A percentile compares a stretch with the other conserved stretches of the same genome.
Conservation (phyloP, 2,113 vertebrate genomes). For the Perognathus longimembris region DNA sequence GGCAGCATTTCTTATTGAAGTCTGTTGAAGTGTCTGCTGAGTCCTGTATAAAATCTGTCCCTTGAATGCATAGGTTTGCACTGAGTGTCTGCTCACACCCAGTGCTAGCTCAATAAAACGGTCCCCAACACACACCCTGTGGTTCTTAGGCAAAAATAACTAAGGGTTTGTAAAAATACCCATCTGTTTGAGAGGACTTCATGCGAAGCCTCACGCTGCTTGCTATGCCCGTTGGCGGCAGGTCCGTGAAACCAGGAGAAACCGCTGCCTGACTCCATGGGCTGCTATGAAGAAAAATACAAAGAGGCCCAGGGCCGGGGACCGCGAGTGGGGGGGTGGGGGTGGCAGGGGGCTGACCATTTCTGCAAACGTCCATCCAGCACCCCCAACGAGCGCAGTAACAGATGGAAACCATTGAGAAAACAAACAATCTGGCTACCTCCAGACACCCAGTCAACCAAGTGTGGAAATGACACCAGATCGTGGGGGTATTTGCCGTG, state of each 20-base stretch:
- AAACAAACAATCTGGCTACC: rapidly evolving
- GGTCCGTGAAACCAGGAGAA: neutral
- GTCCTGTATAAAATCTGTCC: neutral
- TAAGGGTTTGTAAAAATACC: neutral
- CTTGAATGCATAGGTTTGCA: neutral
- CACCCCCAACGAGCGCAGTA: rapidly evolving
- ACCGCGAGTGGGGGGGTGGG: too few relatives aligned
- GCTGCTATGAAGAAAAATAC: neutral
- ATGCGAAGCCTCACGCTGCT: neutral
- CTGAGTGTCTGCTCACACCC: rapidly evolving
- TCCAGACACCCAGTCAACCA: neutral
- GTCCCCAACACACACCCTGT: neutral
- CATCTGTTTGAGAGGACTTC: neutral
- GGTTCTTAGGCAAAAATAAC: neutral
- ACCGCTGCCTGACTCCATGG: neutral
- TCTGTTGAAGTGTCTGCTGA: neutral
- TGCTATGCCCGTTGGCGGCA: neutral
- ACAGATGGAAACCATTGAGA: neutral
- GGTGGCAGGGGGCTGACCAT: rapidly evolving
- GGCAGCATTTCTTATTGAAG: slow-evolving; percentile 1
- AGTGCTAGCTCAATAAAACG: neutral
- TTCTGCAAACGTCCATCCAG: neutral
- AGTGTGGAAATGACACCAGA: neutral
- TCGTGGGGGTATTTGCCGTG: neutral
- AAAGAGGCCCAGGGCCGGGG: rapidly evolving